Evolutionary conservation across 2,113 vertebrate species (phyloP), one percentile per base, ranked within the genome.

Genomic region (Tupaia tana): DNA sequence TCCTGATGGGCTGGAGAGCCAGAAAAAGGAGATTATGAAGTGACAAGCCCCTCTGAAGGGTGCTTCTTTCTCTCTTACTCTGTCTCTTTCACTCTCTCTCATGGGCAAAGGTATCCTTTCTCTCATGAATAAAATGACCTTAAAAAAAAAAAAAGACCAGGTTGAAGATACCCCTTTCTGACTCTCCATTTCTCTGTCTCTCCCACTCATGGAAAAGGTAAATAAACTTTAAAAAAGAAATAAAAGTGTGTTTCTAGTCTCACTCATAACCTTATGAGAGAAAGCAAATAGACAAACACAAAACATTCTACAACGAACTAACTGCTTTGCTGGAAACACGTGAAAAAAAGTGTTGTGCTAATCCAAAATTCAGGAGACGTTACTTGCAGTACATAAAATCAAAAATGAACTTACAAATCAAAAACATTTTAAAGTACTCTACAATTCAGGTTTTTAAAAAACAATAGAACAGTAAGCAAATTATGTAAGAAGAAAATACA

Each of bases 401-500:
- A 78, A 63, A 58, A 83, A 43, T 54, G 3, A 0, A 64, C 74
- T 58, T 64, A 58, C 34, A 92, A 58, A 4, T 77, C 27, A 84
- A 86, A 90, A 91, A 56, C 66, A 61, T 25, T 64, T 25, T 81
- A 73, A 83, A 61, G 70, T 54, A 12, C 1, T 89, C 16, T 24
- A n/a, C 2, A 61, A 66, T 67, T 86, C 15, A 31, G 10, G 10
- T 75, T 63, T 96, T 54, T 34, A 58, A 66, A 93, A 87, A 74
- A 81, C 29, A 14, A 34, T 58, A 54, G 82, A 88, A 90, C 59
- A 66, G 78, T 56, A 67, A 75, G 11, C 59, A 83, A 93, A 79
- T 78, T 83, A 82, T 74, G 63, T n/a, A 20, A 93, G 22, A 24
- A 94, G 20, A 24, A 94, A 86, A 94, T 20, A 84, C 52, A 77